Evolutionary conservation across 2,797 vertebrate species (phyloP).

Genomic region (Eutrigla gurnardus): DNA sequence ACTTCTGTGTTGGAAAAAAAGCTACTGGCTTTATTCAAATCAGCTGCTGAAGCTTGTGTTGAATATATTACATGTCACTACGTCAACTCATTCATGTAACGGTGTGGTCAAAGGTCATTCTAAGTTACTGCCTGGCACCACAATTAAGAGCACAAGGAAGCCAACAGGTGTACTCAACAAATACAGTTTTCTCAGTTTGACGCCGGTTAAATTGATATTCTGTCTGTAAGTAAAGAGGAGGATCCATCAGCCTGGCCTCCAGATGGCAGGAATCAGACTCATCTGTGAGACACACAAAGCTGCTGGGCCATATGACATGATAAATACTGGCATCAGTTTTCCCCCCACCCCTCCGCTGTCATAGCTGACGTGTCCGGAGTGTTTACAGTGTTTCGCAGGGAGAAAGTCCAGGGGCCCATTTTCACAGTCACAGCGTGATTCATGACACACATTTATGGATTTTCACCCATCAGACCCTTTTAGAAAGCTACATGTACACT

Average conservation of each 20-base stretch:
- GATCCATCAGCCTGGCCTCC: conserved; percentile 39
- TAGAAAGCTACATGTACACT: conserved; percentile 16
- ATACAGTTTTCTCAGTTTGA: conserved; percentile 6
- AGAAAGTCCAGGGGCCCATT: not conserved
- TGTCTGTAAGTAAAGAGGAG: conserved; percentile 14
- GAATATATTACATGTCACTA: conserved; percentile 1
- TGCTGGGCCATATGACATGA: conserved; percentile 58
- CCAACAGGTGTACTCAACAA: conserved; percentile 2
- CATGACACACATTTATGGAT: conserved; percentile 17
- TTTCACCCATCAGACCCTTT: conserved; percentile 24
- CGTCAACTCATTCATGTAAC: conserved; percentile 2
- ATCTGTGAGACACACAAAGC: conserved; percentile 36
- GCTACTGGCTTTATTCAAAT: conserved; percentile 16
- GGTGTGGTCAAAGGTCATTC: conserved; percentile 29
- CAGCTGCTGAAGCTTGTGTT: conserved; percentile 2
- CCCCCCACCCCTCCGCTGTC: conserved; percentile 45
- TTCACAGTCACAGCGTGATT: conserved; percentile 4
- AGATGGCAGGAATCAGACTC: conserved; percentile 54
- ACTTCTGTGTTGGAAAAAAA: conserved; percentile 16
- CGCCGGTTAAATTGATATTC: not conserved
- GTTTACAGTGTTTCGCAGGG: conserved; percentile 28
- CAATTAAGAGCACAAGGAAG: conserved; percentile 6
- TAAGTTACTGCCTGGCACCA: not conserved
- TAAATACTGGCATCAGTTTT: conserved; percentile 56
- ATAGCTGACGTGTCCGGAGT: conserved; percentile 35